Base-by-base conservation (phyloP, 1,140 invertebrate genomes). In the Heliconius hewitsoni region DNA sequence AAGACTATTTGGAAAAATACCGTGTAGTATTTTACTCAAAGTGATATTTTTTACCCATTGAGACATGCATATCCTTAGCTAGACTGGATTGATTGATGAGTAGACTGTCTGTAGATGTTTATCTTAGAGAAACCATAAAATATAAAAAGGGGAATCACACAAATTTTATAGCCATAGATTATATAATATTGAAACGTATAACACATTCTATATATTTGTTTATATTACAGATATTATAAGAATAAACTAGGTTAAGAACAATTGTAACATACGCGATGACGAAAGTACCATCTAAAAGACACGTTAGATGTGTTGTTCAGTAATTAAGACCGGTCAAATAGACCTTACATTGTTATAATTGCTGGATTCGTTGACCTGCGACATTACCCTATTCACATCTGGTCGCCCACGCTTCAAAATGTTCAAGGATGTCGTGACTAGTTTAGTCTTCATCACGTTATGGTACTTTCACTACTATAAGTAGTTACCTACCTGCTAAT, bases 371-470 rank as follows among this genome's bases (percentile, higher is more conserved):
- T 81, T 81, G 76, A 81, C 80, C 80, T 50, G 27, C 50, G 80
- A 81, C 76, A 81, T 81, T 50, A 81, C 73, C 80, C 77, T 71
- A 81, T 71, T 78, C 80, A 71, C 73, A 72, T 78, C n/a, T 55
- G 30, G 6, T 71, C 80, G 60, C 80, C 76, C 50, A 81, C 79
- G 30, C 71, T 74, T 23, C 52, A 39, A 66, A 66, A 66, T 30
- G 4, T 66, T 30, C 27, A 66, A 73, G 27, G 37, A 42, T 50
- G n/a, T 46, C 18, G 72, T 46, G 37, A 73, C 19, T 27, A 73
- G 72, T 66, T 66, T 66, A 66, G 4, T 66, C 60, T 27, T 66
- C 60, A 30, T 66, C 23, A 27, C 11, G 30, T 27, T 66, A 66
- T 66, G 13, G 60, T 66, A 66, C 60, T 66, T 66, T 66, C 60